These are phyloP conservation scores for Aphis gossypii DNA, from an alignment of 1,140 invertebrate species.

Conservation along the genomic window DNA sequence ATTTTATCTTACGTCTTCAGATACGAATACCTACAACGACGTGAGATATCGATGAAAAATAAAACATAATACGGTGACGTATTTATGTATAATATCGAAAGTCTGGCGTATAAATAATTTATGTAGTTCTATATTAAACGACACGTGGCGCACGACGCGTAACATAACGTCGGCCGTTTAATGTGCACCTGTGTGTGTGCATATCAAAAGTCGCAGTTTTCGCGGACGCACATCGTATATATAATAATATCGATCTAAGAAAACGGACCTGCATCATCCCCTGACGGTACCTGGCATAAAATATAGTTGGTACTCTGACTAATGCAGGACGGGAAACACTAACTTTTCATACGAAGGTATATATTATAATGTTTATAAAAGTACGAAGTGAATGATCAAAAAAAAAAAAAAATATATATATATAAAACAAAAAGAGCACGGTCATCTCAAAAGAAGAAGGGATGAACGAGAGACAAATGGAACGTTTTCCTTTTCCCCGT, in stretches of 20 bases:
- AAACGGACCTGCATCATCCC: background rate
- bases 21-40: background rate
- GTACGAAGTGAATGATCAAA: background rate
- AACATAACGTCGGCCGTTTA: background rate
- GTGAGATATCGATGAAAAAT: constrained; percentile 1
- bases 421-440: background rate
- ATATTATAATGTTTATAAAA: background rate
- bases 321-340: background rate
- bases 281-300: background rate
- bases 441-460: background rate
- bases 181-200: background rate
- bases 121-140: background rate
- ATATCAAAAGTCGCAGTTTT: constrained; percentile 1
- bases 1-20: background rate
- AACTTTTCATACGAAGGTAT: background rate
- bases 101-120: background rate
- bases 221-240: background rate
- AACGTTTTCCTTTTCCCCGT: background rate
- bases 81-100: constrained; percentile 13
- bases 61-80: background rate
- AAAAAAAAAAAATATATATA: background rate
- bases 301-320: background rate
- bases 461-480: too few species aligned
- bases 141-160: background rate
- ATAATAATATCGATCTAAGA: background rate